Base-by-base conservation (phyloP, 2,113 vertebrate genomes). In the Rhipidura dahli region DNA sequence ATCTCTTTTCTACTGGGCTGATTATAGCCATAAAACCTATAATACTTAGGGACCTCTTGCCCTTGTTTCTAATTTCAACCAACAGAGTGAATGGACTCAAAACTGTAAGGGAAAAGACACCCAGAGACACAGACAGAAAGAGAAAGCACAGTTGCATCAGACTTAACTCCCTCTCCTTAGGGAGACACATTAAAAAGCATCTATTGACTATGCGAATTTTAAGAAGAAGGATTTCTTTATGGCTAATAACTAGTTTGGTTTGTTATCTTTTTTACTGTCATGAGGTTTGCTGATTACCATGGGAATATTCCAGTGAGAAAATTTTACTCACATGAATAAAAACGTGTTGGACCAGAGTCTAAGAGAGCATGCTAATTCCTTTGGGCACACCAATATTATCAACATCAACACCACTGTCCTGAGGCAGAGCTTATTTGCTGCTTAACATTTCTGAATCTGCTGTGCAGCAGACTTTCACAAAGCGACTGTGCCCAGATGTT, bases 391-490 rank as follows among this genome's bases (percentile, higher is more conserved):
- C 75, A 69, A 12, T 44, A 18, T 76, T 83, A 72, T 53, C 85
- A 60, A 61, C 57, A 73, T 57, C 47, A 83, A 16, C 89, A 78
- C 44, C 42, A 8, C 23, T 70, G 21, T 50, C 92, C 72, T 35
- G 47, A 91, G 81, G 87, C 88, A 93, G n/a, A 85, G 40, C 37
- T 93, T 93, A 54, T 50, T 91, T 79, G 61, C 40, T 71, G 1
- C 35, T 87, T 80, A 82, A 64, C 27, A 60, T 71, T 75, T 51
- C 31, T 54, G 42, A 69, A 77, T 23, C 24, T 40, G 22, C n/a
- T 86, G 68, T 61, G 50, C 79, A 72, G 53, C 57, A 83, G 57
- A 66, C 7, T 24, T 21, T 75, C 27, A 57, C 45, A 87, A 73
- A 37, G 9, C 0, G 0, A 33, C 24, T 66, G 30, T 80, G 42